Conservation (phyloP, 2,113 vertebrate species). For the Oreotragus oreotragus region DNA sequence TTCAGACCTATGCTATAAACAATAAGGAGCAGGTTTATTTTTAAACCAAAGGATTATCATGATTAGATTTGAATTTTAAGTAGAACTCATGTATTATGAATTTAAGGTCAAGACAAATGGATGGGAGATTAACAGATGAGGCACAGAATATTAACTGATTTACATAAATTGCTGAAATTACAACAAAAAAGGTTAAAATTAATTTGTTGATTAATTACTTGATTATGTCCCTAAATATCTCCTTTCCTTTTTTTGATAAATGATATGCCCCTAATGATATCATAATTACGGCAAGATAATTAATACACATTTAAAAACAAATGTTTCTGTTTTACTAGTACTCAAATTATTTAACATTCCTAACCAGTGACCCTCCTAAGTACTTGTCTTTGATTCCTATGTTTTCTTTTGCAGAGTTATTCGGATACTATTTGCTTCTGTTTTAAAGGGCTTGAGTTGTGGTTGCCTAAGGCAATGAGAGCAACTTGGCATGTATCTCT, state of each 20-base stretch:
- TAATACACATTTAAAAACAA: not conserved
- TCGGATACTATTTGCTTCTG: not conserved
- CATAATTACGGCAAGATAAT: not conserved
- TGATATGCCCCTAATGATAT: not conserved
- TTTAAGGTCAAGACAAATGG: not conserved
- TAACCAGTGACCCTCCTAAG: not conserved
- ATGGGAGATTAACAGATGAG: not conserved
- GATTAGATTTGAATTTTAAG: not conserved
- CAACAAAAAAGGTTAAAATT: not conserved
- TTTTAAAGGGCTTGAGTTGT: not conserved
- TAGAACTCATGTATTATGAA: not conserved
- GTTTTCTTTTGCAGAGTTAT: not conserved
- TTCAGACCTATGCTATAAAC: not conserved
- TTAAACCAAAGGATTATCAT: not conserved
- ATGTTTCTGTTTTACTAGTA: not conserved
- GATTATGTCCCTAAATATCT: not conserved
- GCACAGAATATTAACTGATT: not conserved
- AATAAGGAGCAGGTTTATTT: not conserved
- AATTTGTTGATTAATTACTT: slow-evolving; percentile 1
- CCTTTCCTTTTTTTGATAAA: not conserved
- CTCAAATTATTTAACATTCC: not conserved
- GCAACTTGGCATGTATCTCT: not conserved
- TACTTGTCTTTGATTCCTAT: not conserved
- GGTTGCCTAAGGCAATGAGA: not conserved
- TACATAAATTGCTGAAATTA: not conserved